These are phyloP conservation scores for Centropus bengalensis DNA, from an alignment of 2,113 vertebrate species.

Conservation along the genomic window DNA sequence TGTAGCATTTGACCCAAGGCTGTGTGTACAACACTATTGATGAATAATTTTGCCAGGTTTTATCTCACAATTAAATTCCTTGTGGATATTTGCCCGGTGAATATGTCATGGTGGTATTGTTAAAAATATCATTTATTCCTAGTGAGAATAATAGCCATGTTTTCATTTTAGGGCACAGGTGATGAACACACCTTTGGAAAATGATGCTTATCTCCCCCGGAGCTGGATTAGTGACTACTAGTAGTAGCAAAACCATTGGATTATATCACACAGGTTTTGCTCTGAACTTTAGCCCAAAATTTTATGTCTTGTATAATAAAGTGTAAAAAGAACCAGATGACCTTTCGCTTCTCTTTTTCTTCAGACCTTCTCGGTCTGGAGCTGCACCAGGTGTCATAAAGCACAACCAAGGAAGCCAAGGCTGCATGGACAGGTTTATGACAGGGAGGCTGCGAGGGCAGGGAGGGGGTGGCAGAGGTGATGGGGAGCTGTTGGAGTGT, in stretches of 20 bases:
- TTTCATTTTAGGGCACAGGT: constrained; percentile 47
- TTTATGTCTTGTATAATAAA: background rate
- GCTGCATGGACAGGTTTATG: rapidly evolving
- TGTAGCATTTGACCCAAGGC: background rate
- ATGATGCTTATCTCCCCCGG: background rate
- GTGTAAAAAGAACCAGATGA: background rate
- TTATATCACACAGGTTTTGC: background rate
- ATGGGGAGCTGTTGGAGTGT: background rate
- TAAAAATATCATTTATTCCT: background rate
- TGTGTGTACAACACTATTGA: background rate
- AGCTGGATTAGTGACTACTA: background rate
- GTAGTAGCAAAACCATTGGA: background rate
- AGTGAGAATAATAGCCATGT: constrained; percentile 23
- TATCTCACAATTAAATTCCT: background rate
- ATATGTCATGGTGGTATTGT: background rate
- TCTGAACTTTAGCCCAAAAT: background rate
- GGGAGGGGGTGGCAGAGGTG: background rate
- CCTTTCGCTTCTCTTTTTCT: background rate
- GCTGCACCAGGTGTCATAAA: background rate
- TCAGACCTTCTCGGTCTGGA: background rate
- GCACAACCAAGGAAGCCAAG: background rate
- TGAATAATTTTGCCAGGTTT: background rate
- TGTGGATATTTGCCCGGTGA: constrained; percentile 11
- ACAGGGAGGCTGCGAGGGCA: background rate
- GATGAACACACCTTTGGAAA: constrained; percentile 65